Base-by-base conservation (phyloP, 2,888 invertebrate species). In the Crematogaster levior region DNA sequence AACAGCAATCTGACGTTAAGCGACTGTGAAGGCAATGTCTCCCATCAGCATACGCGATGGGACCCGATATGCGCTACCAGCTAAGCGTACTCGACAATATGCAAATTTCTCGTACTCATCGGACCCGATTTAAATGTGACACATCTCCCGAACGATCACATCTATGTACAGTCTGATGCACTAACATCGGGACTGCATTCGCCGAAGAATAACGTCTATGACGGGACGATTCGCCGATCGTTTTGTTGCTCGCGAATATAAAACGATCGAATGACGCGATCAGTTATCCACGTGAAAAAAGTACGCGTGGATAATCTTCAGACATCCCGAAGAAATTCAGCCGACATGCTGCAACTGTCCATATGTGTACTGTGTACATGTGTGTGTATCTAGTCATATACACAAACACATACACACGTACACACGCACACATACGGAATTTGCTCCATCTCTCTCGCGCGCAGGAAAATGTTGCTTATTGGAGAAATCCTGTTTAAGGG, bases 21-120 rank as follows among this genome's bases (percentile, higher is more conserved):
- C n/a, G n/a, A n/a, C n/a, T n/a, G n/a, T n/a, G n/a, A n/a, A n/a
- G n/a, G n/a, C n/a, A n/a, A n/a, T n/a, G n/a, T 75, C 21, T 27
- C 51, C 66, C 27, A 75, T 75, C 75, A 68, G 68, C 40, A 66
- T 66, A 75, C 27, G 37, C 65, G 7, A 65, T 15, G 46, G 75
- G 51, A 51, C 15, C 51, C 68, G 37, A 51, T 66, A 68, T 75
- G 75, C 75, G 34, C 68, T 37, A 74, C 46, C 34, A 66, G 37
- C 66, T 66, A 51, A 75, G 40, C 75, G 68, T 66, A 66, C 40
- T 66, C 68, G 51, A 27, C 51, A 37, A 66, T 75, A 75, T 75
- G 75, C 75, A 75, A 75, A 75, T 75, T 66, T n/a, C n/a, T n/a
- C n/a, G n/a, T n/a, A 40, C 66, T 75, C 66, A 37, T 75, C 66